Base-by-base conservation (phyloP, 1,140 invertebrate species). In the Brachionus asplanchnoidis region DNA sequence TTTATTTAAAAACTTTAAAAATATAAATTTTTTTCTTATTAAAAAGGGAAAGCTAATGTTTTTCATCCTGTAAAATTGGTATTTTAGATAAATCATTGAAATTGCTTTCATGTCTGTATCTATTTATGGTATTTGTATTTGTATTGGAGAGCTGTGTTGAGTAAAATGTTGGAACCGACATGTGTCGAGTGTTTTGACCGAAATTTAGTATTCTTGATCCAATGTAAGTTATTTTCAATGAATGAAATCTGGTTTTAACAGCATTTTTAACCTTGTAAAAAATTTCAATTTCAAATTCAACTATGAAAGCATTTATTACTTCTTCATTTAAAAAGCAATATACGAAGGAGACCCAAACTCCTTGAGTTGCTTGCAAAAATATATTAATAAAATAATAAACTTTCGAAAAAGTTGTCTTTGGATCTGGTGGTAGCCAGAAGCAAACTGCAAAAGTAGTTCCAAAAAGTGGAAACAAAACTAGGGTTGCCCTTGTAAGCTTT, bases 391-490 rank as follows among this genome's bases (percentile, higher is more conserved):
- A 32, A 65, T 32, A 70, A 28, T 84, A 84, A 17, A 86, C 17
- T 20, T 65, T 66, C 12, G 36, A 70, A 40, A 32, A 46, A 3
- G 40, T 20, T 32, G 28, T 32, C 26, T 78, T 20, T 12, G 20
- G 84, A 17, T 85, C 66, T 40, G 28, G 50, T 73, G 26, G 44
- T n/a, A 56, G 17, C 17, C 90, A 87, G 20, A 91, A 87, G 85
- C 92, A 92, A 2, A 92, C 85, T 1, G 92, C 86, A 86, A 92
- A 91, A 5, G 91, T 91, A 6, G 91, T 88, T 3, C 92, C 92
- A 14, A 92, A 88, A n/a, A 92, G 86, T 3, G 92, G 92, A 86
- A 92, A 91, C 5, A 92, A 86, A 17, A 92, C 88, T 0, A 90
- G 86, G 1, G 92, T 92, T 0, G 92, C 92, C 86, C 91, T 91